Percentiles rank a stretch among this genome's conserved stretches.
Conservation (phyloP, 2,888 invertebrate genomes). For the Petrophora chlorosata region DNA sequence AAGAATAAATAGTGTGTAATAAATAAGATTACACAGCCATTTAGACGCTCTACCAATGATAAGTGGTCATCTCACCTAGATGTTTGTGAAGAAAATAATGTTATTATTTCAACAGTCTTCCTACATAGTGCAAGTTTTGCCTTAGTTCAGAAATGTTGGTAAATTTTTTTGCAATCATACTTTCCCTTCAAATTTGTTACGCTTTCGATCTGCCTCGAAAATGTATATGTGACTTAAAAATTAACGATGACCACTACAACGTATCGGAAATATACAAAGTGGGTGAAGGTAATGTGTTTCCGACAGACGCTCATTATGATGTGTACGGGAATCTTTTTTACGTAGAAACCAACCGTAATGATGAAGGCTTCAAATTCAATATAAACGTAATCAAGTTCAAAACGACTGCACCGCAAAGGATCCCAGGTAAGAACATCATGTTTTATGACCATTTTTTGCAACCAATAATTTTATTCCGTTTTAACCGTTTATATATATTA, state of each 20-base stretch:
- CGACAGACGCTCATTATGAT: constrained; percentile 69
- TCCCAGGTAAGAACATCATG: constrained; percentile 53
- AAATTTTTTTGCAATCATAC: constrained; percentile 40
- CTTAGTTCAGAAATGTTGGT: constrained; percentile 40
- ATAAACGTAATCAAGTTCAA: constrained; percentile 55
- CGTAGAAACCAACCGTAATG: constrained; percentile 54
- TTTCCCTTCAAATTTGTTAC: constrained; percentile 38
- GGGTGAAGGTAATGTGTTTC: constrained; percentile 54
- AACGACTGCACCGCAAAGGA: constrained; percentile 46
- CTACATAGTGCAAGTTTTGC: not conserved
- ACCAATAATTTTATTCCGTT: not conserved
- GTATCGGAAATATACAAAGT: constrained; percentile 52
- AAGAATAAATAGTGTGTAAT: no score
- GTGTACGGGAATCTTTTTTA: constrained; percentile 66
- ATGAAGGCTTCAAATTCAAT: constrained; percentile 59
- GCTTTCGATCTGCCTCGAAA: constrained; percentile 61
- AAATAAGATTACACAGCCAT: not conserved
- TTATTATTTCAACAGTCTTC: not conserved
- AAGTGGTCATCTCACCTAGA: constrained; percentile 6
- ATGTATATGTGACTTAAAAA: constrained; percentile 58
- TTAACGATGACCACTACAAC: constrained; percentile 60
- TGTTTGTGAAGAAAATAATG: not conserved
- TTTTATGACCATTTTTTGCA: not conserved
- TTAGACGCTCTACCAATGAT: not conserved
- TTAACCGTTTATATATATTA: constrained; percentile 7